These are phyloP conservation scores for Labeo catla DNA, from an alignment of 2,113 vertebrate species.

Conservation along the genomic window DNA sequence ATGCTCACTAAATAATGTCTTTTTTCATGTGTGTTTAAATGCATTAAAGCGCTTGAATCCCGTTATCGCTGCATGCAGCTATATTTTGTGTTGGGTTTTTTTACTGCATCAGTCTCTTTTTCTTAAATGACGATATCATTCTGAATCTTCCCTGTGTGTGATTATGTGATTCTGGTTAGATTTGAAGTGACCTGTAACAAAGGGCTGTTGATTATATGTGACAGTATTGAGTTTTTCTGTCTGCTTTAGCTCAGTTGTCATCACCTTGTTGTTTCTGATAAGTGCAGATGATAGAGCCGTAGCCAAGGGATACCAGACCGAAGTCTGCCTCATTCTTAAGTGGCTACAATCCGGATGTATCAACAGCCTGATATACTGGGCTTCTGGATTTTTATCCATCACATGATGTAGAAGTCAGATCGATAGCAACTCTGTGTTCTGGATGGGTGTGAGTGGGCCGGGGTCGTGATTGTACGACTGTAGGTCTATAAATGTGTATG, in stretches of 20 bases:
- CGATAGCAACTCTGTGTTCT: constrained; percentile 14
- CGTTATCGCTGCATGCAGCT: no score
- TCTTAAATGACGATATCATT: not conserved
- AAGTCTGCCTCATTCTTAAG: not conserved
- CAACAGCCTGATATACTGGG: constrained; percentile 13
- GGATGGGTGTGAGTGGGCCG: constrained; percentile 22
- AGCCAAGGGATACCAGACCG: not conserved
- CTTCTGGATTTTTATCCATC: constrained; percentile 8
- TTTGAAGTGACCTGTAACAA: not conserved
- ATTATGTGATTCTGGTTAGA: not conserved
- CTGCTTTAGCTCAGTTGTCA: constrained; percentile 26
- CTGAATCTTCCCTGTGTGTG: constrained; percentile 12
- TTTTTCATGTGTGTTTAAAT: no score
- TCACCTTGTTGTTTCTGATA: constrained; percentile 16
- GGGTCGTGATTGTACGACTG: not conserved
- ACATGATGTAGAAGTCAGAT: constrained; percentile 19
- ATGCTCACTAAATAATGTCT: no score
- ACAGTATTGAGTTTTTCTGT: constrained; percentile 11
- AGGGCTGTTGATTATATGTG: constrained; percentile 26
- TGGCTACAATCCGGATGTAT: not conserved
- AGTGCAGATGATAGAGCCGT: not conserved
- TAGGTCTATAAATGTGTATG: not conserved
- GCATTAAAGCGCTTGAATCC: no score
- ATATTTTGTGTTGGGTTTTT: not conserved
- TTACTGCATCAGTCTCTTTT: not conserved